These are phyloP conservation scores for Tetanocera ferruginea DNA, from an alignment of 2,888 invertebrate species.

Conservation along the genomic window DNA sequence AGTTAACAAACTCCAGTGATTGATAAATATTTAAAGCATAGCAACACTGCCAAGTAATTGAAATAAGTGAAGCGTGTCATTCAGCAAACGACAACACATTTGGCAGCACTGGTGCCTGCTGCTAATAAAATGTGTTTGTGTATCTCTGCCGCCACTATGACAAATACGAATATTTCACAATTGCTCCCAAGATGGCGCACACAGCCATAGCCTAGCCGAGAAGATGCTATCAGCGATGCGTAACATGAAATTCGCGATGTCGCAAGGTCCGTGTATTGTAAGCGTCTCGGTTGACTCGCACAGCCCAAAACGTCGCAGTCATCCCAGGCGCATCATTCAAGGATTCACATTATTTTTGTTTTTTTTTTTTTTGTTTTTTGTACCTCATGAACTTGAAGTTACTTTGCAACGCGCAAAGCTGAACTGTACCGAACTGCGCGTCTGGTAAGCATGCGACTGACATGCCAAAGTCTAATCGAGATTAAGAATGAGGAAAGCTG, in stretches of 20 bases:
- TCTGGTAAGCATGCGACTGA: conserved; percentile 62
- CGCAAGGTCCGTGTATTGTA: neutral
- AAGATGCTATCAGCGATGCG: conserved; percentile 49
- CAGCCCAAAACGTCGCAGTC: conserved; percentile 39
- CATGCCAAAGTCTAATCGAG: conserved; percentile 61
- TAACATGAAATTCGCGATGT: conserved; percentile 41
- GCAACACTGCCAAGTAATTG: conserved; percentile 70
- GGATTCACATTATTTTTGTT: neutral
- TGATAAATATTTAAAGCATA: conserved; percentile 70
- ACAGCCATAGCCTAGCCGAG: neutral
- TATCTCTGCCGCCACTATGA: neutral
- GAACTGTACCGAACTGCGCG: conserved; percentile 1
- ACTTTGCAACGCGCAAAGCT: conserved; percentile 22
- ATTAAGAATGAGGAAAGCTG: conserved; percentile 42
- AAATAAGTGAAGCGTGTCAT: conserved; percentile 68
- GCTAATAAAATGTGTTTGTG: conserved; percentile 25
- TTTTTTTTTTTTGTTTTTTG: too few species aligned
- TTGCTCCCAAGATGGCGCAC: conserved; percentile 50
- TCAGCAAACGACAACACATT: conserved; percentile 49
- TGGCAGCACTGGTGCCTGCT: conserved; percentile 17
- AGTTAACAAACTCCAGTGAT: conserved; percentile 68
- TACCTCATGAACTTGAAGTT: neutral
- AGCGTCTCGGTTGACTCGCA: conserved; percentile 24
- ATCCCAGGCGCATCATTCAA: conserved; percentile 19
- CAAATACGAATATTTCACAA: conserved; percentile 42